Evolutionary conservation across 2,113 vertebrate species (phyloP), one percentile per base, ranked within the genome.

Genomic region (Eudyptes chrysolophus): DNA sequence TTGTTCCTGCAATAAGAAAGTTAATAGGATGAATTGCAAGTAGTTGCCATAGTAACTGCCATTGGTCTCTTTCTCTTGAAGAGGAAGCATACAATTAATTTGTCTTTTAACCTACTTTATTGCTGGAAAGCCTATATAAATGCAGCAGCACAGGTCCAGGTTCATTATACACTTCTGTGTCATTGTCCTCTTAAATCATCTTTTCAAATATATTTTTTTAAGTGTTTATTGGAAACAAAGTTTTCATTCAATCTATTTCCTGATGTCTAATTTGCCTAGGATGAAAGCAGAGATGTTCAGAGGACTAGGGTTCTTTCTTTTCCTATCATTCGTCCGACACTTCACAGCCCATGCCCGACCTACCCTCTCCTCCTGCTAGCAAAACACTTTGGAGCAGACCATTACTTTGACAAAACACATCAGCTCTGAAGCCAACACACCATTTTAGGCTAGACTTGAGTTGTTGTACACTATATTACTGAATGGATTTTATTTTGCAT

Each of bases 11-110:
- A 97, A 97, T 97, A 94, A 96, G 94, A 97, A 98, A 98, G 88
- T 96, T 98, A 98, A 98, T 96, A 94, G 95, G 96, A 97, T 78
- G 93, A 97, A 98, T 97, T 96, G 51, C 96, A 96, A 97, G 94
- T 85, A 95, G 98, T 98, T 98, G 95, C 98, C 95, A 98, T 98
- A 96, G 98, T 90, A 98, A 98, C 98, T 68, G 30, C 60, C 66
- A 96, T 49, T 92, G 72, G 94, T 88, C 85, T 96, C 64, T 83
- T 92, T 97, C 94, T 96, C 89, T 96, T 87, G 94, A 97, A 97
- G 77, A 85, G 82, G 82, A 98, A 96, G 90, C 68, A 86, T 71
- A 94, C 44, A 95, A 98, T 97, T 98, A 98, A 98, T 98, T 98
- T 98, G 90, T 95, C 96, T 98, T 98, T 97, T 97, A 98, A 97